Percentiles rank a stretch among this genome's conserved stretches.
phyloP scores from a whole-genome alignment of 2,888 invertebrate species.

The Latrodectus hesperus region DNA sequence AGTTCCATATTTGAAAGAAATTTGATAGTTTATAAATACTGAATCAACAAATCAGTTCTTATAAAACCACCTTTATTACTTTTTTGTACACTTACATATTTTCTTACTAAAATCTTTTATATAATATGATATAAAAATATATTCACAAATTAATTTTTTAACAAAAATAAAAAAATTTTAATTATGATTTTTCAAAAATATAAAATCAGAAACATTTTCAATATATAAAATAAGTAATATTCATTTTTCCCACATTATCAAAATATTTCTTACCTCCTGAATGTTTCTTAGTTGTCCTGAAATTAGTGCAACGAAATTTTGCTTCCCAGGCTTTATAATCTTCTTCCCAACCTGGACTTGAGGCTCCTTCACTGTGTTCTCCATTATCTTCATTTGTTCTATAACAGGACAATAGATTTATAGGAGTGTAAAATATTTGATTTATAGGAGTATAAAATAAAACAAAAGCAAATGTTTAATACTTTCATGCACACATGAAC shows the following conservation, averaged over 20 bases:
- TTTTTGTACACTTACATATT: no score
- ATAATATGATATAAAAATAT: no score
- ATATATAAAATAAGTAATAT: neutral
- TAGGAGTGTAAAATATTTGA: no score
- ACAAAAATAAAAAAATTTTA: no score
- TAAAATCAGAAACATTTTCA: neutral
- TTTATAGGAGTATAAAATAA: neutral
- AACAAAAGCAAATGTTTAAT: neutral
- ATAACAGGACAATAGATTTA: neutral
- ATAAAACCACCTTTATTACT: no score
- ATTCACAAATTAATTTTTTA: no score
- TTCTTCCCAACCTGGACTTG: conserved; percentile 75
- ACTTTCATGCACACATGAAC: neutral
- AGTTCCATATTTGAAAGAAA: no score
- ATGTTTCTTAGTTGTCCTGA: conserved; percentile 75
- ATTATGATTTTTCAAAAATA: neutral
- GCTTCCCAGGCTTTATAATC: conserved; percentile 77
- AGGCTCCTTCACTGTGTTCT: conserved; percentile 71
- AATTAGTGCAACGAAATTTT: conserved; percentile 76
- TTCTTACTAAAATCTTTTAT: no score
- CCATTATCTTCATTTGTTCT: conserved; percentile 68
- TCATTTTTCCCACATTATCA: neutral
- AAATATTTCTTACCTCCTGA: conserved; percentile 74
- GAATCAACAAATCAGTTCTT: no score
- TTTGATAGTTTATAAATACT: no score